A percentile compares a stretch with the other conserved stretches of the same genome.
Conservation (phyloP, 53 echinoderm and acorn worm species). For the Echinarachnius parma region DNA sequence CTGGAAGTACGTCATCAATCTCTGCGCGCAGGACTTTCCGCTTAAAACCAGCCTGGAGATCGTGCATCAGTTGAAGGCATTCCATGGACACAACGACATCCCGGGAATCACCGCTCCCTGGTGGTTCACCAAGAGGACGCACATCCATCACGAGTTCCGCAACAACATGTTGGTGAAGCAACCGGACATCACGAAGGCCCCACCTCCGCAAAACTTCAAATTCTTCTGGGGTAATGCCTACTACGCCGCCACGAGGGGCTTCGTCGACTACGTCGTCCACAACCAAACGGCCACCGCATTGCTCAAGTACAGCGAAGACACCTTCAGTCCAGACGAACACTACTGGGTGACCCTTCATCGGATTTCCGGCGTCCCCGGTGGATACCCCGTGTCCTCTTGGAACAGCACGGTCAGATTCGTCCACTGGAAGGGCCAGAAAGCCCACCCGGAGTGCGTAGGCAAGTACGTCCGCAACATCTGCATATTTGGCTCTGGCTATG, state of each 20-base stretch:
- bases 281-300: neutral
- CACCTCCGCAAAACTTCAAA: constrained; percentile 40
- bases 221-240: constrained; percentile 44
- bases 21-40: constrained; percentile 43
- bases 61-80: constrained; percentile 27
- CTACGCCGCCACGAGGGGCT: neutral
- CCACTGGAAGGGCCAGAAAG: neutral
- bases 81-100: neutral
- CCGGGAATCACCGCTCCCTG: constrained; percentile 45
- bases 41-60: constrained; percentile 40
- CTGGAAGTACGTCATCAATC: constrained; percentile 44
- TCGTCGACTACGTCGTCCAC: neutral
- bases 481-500: constrained; percentile 20
- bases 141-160: neutral
- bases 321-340: constrained; percentile 1
- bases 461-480: constrained; percentile 22
- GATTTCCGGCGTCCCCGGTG: constrained; percentile 13
- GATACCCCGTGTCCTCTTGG: neutral
- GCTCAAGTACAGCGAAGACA: neutral
- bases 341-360: constrained; percentile 20
- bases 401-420: constrained; percentile 3
- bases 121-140: neutral
- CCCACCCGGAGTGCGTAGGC: constrained; percentile 11
- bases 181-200: neutral
- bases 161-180: neutral